These are phyloP conservation scores for Bombus turneri DNA, from an alignment of 1,140 invertebrate genomes.

Conservation along the genomic window DNA sequence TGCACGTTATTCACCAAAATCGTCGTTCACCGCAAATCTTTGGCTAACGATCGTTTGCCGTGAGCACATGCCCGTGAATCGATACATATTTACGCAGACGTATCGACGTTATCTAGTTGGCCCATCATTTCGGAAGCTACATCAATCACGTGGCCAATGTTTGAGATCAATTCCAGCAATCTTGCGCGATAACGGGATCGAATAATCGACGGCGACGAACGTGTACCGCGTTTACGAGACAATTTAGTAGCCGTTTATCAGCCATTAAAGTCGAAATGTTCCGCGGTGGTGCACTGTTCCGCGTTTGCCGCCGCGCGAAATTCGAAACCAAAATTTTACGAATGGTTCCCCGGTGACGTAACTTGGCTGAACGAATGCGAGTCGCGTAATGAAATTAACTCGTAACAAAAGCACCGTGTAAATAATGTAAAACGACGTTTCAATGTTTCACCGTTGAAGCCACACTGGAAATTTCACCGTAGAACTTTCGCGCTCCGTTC, in stretches of 20 bases:
- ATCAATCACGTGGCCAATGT: slow-evolving; percentile 38
- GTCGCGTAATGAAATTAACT: slow-evolving; percentile 25
- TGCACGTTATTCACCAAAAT: slow-evolving; percentile 12
- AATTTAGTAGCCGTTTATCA: slow-evolving; percentile 23
- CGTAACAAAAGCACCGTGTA: slow-evolving; percentile 20
- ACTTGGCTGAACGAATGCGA: not conserved
- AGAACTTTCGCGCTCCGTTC: slow-evolving; percentile 20
- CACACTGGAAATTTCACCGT: not conserved
- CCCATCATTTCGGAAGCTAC: slow-evolving; percentile 44
- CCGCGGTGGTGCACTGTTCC: too few relatives aligned
- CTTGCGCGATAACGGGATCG: slow-evolving; percentile 45
- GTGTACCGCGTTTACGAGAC: slow-evolving; percentile 1
- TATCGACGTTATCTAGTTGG: slow-evolving; percentile 34
- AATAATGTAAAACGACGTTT: slow-evolving; percentile 19
- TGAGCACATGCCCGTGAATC: not conserved
- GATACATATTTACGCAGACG: slow-evolving; percentile 39
- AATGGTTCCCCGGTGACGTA: not conserved
- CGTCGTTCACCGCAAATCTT: not conserved
- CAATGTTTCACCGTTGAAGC: not conserved
- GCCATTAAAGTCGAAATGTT: slow-evolving; percentile 19
- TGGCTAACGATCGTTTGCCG: not conserved
- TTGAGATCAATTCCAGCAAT: slow-evolving; percentile 41
- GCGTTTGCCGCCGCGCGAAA: not conserved
- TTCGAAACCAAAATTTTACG: not conserved
- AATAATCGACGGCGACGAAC: slow-evolving; percentile 34